Base-by-base conservation (phyloP, 2,888 invertebrate species). In the Macaria liturata region DNA sequence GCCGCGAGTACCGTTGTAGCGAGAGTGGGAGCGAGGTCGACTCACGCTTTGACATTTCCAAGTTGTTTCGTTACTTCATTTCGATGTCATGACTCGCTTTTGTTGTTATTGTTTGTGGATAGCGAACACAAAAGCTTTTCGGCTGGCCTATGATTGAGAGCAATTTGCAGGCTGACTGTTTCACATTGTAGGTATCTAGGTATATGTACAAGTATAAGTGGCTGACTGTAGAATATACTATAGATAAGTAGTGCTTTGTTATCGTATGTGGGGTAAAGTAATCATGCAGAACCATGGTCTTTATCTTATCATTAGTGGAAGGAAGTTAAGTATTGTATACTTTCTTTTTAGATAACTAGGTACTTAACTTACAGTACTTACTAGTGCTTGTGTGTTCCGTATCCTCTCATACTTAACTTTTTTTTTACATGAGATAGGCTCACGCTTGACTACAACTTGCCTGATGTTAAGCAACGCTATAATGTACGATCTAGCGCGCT, bases 21-120 rank as follows among this genome's bases (percentile, higher is more conserved):
- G 37, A 55, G 84, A 86, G 87, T 80, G 86, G 86, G 86, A 85
- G 86, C 77, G 87, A 84, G 86, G 85, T 78, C 83, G 83, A 46
- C 67, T 69, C 67, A 81, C 76, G 76, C 84, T 86, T 83, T 85
- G 87, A 88, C 88, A 89, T 90, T 90, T 86, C 74, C 70, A 78
- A 86, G 79, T 76, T 86, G 87, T 87, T 88, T 84, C 70, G 73
- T 88, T 88, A 65, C 65, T 65, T 60, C 63, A 67, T 78, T 76
- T 80, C 81, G 76, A 78, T 76, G 74, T 76, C 81, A 80, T 81
- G 81, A 78, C 75, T 79, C 62, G 69, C 72, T 79, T 79, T 80
- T 76, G 75, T 73, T 75, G 72, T 70, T 70, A 59, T 68, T 66
- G 65, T 65, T 68, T 62, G 67, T 62, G 69, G 67, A 67, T 66